Conservation (phyloP, 1,140 invertebrate species). For the Aphidius ervi region DNA sequence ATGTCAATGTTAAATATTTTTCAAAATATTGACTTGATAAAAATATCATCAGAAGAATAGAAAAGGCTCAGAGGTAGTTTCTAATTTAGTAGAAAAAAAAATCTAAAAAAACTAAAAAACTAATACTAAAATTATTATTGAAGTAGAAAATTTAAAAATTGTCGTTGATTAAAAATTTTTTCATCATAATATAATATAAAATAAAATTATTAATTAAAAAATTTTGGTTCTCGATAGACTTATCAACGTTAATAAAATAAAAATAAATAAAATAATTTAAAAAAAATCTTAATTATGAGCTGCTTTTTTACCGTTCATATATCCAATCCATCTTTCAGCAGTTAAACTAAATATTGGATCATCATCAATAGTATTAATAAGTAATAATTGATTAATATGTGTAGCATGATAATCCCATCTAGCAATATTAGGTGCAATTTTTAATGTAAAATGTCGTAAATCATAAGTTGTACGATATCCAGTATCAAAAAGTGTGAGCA, state of each 20-base stretch:
- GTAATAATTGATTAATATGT: conserved; percentile 92
- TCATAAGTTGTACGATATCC: conserved; percentile 97
- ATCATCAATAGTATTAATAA: conserved; percentile 82
- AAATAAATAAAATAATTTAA: not conserved
- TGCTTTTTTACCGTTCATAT: conserved; percentile 91
- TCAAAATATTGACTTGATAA: no score
- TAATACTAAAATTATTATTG: no score
- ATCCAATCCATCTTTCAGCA: conserved; percentile 90
- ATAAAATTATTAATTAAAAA: no score
- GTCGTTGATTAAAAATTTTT: no score
- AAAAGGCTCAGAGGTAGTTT: no score
- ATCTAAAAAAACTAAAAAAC: no score
- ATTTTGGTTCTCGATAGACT: not conserved
- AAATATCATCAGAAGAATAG: no score
- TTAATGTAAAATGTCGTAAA: conserved; percentile 85
- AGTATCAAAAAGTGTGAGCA: conserved; percentile 91
- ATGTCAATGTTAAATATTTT: no score
- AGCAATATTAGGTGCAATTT: conserved; percentile 85
- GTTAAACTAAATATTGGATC: conserved; percentile 79
- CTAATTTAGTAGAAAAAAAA: no score
- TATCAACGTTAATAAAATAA: not conserved
- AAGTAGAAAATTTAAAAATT: no score
- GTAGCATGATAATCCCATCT: conserved; percentile 98
- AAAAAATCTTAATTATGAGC: conserved; percentile 73
- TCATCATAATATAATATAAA: no score